Evolutionary conservation across 35 echinoderm and acorn worm genomes (phyloP).

Genomic region (Lytechinus pictus): DNA sequence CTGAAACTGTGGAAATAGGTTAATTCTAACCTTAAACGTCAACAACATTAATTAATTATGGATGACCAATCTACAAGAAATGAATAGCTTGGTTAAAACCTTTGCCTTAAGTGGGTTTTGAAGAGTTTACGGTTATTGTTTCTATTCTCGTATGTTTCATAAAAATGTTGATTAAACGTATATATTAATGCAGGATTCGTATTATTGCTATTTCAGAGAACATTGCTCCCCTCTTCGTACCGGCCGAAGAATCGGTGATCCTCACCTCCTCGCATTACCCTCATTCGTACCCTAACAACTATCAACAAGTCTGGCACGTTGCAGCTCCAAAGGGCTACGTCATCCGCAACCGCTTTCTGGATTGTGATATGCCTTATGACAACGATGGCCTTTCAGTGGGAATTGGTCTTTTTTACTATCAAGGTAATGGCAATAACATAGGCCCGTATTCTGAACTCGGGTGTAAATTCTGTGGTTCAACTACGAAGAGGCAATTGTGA

Average conservation of each 20-base stretch:
- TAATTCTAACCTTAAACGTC: too few species aligned
- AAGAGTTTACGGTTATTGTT: too few species aligned
- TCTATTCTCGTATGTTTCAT: too few species aligned
- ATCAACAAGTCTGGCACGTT: background rate
- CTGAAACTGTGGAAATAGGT: too few species aligned
- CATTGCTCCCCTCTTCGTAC: background rate
- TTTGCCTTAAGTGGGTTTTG: too few species aligned
- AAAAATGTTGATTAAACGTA: too few species aligned
- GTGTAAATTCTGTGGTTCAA: too few species aligned
- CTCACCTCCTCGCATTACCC: slow-evolving; percentile 15
- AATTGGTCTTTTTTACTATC: background rate
- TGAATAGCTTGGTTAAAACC: too few species aligned
- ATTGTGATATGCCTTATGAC: slow-evolving; percentile 17
- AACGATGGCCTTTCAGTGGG: background rate
- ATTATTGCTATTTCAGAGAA: background rate
- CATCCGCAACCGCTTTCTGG: background rate
- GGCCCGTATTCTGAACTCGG: too few species aligned
- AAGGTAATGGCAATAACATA: background rate
- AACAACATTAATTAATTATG: too few species aligned
- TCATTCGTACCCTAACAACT: background rate
- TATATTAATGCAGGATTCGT: background rate
- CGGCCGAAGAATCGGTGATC: background rate
- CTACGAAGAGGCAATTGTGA: too few species aligned
- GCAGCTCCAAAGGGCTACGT: slow-evolving; percentile 9
- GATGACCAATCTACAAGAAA: too few species aligned